Evolutionary conservation across 2,797 vertebrate genomes (phyloP).

Genomic region (Hypotaenidia philippensis): DNA sequence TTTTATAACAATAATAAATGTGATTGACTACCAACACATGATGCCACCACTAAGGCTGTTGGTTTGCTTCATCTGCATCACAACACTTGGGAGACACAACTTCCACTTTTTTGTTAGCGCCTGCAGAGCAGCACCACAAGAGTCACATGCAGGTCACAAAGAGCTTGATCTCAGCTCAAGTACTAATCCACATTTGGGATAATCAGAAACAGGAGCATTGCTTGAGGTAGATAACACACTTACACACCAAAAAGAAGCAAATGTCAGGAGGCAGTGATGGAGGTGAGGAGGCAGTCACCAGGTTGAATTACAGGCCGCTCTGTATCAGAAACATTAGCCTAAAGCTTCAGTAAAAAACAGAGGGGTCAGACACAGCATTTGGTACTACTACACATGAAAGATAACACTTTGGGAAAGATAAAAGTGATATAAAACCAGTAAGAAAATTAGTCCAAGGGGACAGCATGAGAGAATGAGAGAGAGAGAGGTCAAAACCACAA

Average conservation of each 20-base stretch:
- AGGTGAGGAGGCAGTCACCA: neutral
- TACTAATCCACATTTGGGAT: neutral
- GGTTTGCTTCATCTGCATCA: neutral
- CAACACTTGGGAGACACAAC: accelerated
- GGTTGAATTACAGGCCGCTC: neutral
- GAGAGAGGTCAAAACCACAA: neutral
- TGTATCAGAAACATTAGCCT: neutral
- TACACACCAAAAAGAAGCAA: neutral
- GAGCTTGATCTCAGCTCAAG: neutral
- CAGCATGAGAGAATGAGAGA: neutral
- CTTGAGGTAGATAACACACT: neutral
- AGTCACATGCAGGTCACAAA: neutral
- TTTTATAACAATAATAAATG: neutral
- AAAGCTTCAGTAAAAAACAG: neutral
- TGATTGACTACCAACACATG: accelerated
- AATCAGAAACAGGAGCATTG: neutral
- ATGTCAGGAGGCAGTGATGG: neutral
- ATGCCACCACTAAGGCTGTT: neutral
- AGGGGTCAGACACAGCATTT: neutral
- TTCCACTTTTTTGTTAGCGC: neutral
- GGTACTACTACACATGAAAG: neutral
- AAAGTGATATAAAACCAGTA: neutral
- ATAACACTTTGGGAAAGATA: neutral
- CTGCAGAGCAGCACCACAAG: neutral
- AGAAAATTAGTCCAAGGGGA: neutral